Evolutionary conservation across 2,113 vertebrate genomes (phyloP).

Genomic region (Phalacrocorax pelagicus): DNA sequence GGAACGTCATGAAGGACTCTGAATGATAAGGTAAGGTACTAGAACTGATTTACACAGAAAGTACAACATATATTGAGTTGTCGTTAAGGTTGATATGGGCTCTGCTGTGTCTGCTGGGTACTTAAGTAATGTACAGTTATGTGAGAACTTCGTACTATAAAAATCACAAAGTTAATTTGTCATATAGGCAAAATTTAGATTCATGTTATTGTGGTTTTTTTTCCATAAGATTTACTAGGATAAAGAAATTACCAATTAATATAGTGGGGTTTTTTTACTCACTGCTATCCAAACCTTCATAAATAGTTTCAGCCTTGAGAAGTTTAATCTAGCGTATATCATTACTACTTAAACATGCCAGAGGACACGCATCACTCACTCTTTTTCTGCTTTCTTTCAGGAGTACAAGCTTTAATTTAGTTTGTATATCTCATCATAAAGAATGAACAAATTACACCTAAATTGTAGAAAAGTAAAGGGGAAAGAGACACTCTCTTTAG

Average conservation of each 20-base stretch:
- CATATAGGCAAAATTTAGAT: not conserved
- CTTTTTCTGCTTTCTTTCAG: not conserved
- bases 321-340: not conserved
- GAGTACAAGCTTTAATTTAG: not conserved
- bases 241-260: not conserved
- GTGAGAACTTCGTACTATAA: not conserved
- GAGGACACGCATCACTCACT: not conserved
- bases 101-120: not conserved
- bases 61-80: fast-evolving
- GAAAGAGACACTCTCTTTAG: not conserved
- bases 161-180: fast-evolving
- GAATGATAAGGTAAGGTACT: not conserved
- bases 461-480: not conserved
- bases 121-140: not conserved
- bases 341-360: not conserved
- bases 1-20: not conserved
- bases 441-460: not conserved
- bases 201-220: not conserved
- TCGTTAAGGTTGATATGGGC: not conserved
- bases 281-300: not conserved
- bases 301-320: not conserved
- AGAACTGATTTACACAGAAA: not conserved
- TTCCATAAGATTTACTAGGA: not conserved
- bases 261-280: not conserved
- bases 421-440: not conserved